A percentile compares a stretch with the other conserved stretches of the same genome.
Evolutionary conservation across 2,888 invertebrate species (phyloP).

Genomic region (Dasypogon diadema): DNA sequence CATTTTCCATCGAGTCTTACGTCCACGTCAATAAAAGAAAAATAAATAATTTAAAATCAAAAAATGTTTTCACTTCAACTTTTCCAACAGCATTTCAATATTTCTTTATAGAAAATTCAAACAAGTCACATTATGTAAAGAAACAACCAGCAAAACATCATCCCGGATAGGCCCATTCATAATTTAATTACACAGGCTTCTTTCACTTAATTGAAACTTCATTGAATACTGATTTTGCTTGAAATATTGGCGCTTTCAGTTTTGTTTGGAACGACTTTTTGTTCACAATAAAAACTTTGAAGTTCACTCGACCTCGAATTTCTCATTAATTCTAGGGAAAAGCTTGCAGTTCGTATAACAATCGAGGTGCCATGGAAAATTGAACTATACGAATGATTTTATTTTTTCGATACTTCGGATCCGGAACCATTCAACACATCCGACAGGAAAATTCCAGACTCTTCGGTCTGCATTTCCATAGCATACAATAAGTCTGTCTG

Average conservation of each 20-base stretch:
- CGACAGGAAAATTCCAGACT: neutral
- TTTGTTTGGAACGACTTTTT: no score
- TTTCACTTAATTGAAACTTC: neutral
- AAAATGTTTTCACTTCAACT: no score
- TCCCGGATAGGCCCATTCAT: no score
- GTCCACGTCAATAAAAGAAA: no score
- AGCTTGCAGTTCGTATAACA: neutral
- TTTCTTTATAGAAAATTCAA: no score
- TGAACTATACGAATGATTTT: constrained; percentile 18
- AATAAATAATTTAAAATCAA: no score
- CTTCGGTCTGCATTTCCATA: neutral
- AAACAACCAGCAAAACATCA: no score
- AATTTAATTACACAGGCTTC: neutral
- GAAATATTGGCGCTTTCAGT: neutral
- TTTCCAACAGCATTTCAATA: no score
- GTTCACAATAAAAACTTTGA: neutral
- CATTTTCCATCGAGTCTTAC: no score
- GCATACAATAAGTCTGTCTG: neutral
- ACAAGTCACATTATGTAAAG: no score
- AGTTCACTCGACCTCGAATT: neutral
- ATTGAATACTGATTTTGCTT: neutral
- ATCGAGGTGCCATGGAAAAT: neutral
- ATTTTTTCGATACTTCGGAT: constrained; percentile 23
- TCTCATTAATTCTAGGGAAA: neutral
- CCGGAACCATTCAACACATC: neutral